Percentiles rank a stretch among this genome's conserved stretches.
Evolutionary conservation across 2,797 vertebrate species (phyloP).

Genomic region (Furcifer pardalis): DNA sequence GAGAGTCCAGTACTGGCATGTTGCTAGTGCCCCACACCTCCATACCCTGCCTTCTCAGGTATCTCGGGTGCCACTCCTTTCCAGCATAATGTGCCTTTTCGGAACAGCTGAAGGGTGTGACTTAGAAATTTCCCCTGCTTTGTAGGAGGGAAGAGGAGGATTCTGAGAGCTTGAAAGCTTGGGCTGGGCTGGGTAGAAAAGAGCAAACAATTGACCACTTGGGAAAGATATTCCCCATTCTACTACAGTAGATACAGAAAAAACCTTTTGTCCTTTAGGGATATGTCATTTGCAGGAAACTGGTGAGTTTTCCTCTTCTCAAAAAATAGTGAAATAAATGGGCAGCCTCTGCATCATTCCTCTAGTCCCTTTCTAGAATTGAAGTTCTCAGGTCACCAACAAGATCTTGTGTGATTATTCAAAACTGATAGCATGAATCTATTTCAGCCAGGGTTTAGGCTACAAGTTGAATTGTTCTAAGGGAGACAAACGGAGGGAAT

Average conservation of each 20-base stretch:
- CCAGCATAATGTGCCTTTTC: not conserved
- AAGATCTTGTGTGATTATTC: too few species aligned
- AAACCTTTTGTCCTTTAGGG: not conserved
- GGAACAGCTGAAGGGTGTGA: not conserved
- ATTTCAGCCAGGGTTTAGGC: too few species aligned
- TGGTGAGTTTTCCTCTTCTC: not conserved
- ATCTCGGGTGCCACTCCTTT: slow-evolving; percentile 13
- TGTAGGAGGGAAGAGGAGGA: not conserved
- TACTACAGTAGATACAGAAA: not conserved
- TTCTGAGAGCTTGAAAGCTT: not conserved
- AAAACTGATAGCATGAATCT: too few species aligned
- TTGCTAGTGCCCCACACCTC: slow-evolving; percentile 32
- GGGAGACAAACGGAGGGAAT: not conserved
- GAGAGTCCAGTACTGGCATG: slow-evolving; percentile 59
- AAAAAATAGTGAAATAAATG: not conserved
- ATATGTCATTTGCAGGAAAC: not conserved
- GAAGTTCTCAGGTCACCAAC: too few species aligned
- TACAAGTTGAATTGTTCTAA: not conserved
- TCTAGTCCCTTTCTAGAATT: too few species aligned
- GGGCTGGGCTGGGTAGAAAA: too few species aligned
- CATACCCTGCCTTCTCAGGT: slow-evolving; percentile 24
- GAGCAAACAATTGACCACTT: not conserved
- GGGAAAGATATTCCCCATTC: not conserved
- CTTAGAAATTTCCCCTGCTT: not conserved
- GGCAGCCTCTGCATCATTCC: too few species aligned